Conservation (phyloP, 2,888 invertebrate species). For the Meiosimyza decipiens region DNA sequence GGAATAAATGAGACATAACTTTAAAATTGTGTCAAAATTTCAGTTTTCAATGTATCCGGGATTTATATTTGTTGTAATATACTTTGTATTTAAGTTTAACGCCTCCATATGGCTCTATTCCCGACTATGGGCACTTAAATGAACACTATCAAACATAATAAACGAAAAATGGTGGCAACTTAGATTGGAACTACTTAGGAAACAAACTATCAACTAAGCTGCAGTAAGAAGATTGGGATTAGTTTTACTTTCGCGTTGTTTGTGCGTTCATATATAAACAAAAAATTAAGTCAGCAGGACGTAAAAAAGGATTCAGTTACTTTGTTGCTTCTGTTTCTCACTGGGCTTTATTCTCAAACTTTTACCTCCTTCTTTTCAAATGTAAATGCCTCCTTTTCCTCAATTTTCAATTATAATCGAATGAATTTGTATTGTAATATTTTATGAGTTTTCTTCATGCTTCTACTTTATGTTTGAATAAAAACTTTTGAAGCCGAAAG, state of each 20-base stretch:
- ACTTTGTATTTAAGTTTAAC: too few relatives aligned
- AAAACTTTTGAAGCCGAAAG: neutral
- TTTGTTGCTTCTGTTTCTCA: neutral
- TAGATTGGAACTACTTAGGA: neutral
- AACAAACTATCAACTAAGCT: too few relatives aligned
- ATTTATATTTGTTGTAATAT: too few relatives aligned
- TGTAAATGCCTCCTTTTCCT: neutral
- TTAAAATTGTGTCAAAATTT: too few relatives aligned
- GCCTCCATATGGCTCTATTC: too few relatives aligned
- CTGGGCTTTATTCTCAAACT: neutral
- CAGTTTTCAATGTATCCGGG: too few relatives aligned
- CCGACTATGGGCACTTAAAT: too few relatives aligned
- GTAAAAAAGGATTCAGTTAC: neutral
- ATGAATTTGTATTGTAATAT: neutral
- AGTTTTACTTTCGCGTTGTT: neutral
- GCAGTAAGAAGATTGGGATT: conserved; percentile 4
- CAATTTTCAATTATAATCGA: conserved; percentile 8
- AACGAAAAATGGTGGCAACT: neutral
- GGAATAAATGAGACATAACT: too few relatives aligned
- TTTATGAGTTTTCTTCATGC: neutral
- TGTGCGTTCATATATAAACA: neutral
- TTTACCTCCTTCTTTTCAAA: neutral
- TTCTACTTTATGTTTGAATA: neutral
- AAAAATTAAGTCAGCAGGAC: neutral
- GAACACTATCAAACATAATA: too few relatives aligned